phyloP scores from a whole-genome alignment of 2,888 invertebrate genomes.

The Ichneumoninae sp. region DNA sequence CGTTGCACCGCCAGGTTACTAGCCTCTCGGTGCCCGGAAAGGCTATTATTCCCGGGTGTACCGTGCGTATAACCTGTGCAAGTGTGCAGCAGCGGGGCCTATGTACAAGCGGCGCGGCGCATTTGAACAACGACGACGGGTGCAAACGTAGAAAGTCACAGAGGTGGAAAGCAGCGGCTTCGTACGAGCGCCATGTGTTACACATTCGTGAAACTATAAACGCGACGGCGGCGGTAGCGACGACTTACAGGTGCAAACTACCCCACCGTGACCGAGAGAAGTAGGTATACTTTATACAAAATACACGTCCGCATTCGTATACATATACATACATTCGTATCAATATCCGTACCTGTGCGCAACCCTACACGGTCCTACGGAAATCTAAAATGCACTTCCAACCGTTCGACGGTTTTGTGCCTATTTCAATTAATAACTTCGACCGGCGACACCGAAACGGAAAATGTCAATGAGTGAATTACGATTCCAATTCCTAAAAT shows the following conservation, averaged over 20 bases:
- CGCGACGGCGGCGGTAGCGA: slow-evolving; percentile 37
- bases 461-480: background rate
- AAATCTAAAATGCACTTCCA: slow-evolving; percentile 41
- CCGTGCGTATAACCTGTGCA: slow-evolving; percentile 25
- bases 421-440: background rate
- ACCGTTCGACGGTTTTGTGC: slow-evolving; percentile 1
- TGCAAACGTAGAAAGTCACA: slow-evolving; percentile 58
- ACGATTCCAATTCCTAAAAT: too few species aligned
- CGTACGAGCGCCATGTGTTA: slow-evolving; percentile 70
- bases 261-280: slow-evolving; percentile 82
- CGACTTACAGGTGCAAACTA: slow-evolving; percentile 81
- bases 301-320: slow-evolving; percentile 33
- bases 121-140: slow-evolving; percentile 60
- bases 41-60: background rate
- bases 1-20: slow-evolving; percentile 16
- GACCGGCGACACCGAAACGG: background rate
- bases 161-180: slow-evolving; percentile 62
- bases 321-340: slow-evolving; percentile 21
- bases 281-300: slow-evolving; percentile 30
- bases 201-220: slow-evolving; percentile 67
- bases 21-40: slow-evolving; percentile 15
- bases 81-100: slow-evolving; percentile 40
- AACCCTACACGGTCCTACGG: background rate
- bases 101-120: slow-evolving; percentile 16
- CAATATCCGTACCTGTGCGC: background rate